Conservation (phyloP, 2,888 invertebrate species). For the Stenodera caucasica region DNA sequence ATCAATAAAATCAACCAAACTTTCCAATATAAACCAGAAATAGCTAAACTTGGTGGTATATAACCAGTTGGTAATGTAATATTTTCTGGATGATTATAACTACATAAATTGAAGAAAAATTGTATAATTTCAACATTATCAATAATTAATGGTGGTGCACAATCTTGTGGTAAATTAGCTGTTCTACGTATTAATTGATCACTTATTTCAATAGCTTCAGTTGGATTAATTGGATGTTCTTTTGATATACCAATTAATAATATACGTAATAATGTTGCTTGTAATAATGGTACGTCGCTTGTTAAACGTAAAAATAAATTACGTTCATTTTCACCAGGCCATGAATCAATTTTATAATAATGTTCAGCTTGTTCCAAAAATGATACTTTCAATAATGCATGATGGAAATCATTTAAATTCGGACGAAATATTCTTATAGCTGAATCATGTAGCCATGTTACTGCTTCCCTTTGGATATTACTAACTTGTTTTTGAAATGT, state of each 20-base stretch:
- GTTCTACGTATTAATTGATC: slow-evolving; percentile 85
- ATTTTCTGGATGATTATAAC: slow-evolving; percentile 91
- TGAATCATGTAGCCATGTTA: slow-evolving; percentile 85
- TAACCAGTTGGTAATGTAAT: slow-evolving; percentile 83
- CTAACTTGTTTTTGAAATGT: slow-evolving; percentile 54
- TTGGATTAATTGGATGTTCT: slow-evolving; percentile 78
- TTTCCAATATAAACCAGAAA: slow-evolving; percentile 94
- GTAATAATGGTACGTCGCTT: slow-evolving; percentile 85
- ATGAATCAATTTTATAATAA: slow-evolving; percentile 68
- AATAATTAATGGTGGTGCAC: slow-evolving; percentile 71
- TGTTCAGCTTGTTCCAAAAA: slow-evolving; percentile 77
- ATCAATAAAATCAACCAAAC: slow-evolving; percentile 87
- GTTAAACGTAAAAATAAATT: slow-evolving; percentile 75
- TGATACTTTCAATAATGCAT: slow-evolving; percentile 77
- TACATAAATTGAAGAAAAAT: slow-evolving; percentile 85
- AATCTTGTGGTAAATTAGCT: slow-evolving; percentile 73
- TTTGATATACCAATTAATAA: slow-evolving; percentile 74
- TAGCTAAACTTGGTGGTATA: slow-evolving; percentile 82
- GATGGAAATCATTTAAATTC: slow-evolving; percentile 71
- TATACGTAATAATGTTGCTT: slow-evolving; percentile 80
- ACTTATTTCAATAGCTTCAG: slow-evolving; percentile 83
- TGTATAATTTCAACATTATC: slow-evolving; percentile 86
- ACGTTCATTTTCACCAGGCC: slow-evolving; percentile 79
- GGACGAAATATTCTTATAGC: slow-evolving; percentile 73
- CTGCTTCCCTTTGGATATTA: slow-evolving; percentile 80